These are phyloP conservation scores for Xanthorhoe spadicearia DNA, from an alignment of 2,888 invertebrate species.

Conservation along the genomic window DNA sequence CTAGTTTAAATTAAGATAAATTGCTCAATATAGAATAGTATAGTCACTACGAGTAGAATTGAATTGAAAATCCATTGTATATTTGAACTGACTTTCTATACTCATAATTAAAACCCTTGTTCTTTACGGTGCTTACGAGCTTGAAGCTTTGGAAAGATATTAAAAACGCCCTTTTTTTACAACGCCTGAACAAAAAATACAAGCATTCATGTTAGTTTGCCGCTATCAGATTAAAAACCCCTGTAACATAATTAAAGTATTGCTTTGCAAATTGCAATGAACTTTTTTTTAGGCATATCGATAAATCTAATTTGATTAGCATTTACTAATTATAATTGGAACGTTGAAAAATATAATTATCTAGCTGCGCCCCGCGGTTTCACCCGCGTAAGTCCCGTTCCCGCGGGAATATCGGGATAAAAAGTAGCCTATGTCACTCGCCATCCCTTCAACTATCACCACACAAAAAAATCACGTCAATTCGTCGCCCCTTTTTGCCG, in stretches of 20 bases:
- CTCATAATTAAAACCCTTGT: neutral
- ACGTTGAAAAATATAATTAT: too few relatives aligned
- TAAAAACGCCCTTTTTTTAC: neutral
- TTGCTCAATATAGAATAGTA: neutral
- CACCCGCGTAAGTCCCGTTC: too few relatives aligned
- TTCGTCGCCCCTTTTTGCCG: too few relatives aligned
- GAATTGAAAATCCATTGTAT: neutral
- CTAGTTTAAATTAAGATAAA: neutral
- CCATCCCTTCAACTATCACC: too few relatives aligned
- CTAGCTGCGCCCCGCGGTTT: too few relatives aligned
- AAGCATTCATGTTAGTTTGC: constrained; percentile 7
- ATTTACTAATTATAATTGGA: too few relatives aligned
- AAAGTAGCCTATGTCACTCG: too few relatives aligned
- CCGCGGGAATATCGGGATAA: too few relatives aligned
- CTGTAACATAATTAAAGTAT: neutral
- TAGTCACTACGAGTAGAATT: neutral
- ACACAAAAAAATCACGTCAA: too few relatives aligned
- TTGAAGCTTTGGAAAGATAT: too few relatives aligned
- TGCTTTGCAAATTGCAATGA: neutral
- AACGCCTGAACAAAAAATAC: constrained; percentile 3
- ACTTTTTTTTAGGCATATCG: constrained; percentile 5
- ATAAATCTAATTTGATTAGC: neutral
- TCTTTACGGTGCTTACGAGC: neutral
- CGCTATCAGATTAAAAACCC: neutral
- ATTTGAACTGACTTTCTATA: neutral